Conservation (phyloP, 2,797 vertebrate species). For the Pangasius djambal region DNA sequence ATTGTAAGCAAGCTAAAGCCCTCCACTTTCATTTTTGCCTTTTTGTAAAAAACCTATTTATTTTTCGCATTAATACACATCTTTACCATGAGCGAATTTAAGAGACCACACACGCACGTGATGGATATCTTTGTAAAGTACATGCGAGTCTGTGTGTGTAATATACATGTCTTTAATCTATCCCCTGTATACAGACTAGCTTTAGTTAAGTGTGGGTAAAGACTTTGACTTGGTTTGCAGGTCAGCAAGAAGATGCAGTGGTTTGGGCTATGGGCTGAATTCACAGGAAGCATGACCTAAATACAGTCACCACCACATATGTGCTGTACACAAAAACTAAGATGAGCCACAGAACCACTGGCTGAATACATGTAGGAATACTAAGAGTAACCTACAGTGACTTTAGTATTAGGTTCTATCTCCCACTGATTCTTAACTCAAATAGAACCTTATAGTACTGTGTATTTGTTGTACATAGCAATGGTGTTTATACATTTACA, state of each 20-base stretch:
- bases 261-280: background rate
- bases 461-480: background rate
- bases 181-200: background rate
- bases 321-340: background rate
- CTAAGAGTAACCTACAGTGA: background rate
- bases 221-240: background rate
- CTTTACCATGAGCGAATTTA: background rate
- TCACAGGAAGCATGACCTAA: conserved; percentile 1
- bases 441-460: background rate
- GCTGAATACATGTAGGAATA: background rate
- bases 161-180: background rate
- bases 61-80: background rate
- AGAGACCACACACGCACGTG: background rate
- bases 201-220: background rate
- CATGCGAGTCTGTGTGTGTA: too few relatives aligned
- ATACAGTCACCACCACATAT: conserved; percentile 8
- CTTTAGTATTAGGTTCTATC: background rate
- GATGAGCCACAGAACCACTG: background rate
- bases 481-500: background rate
- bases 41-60: background rate
- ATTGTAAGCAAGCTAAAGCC: background rate
- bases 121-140: background rate
- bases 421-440: background rate
- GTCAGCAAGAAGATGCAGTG: background rate
- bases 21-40: background rate